Percentiles rank a stretch among this genome's conserved stretches.
Conservation (phyloP, 2,113 vertebrate genomes). For the Urocolius indicus region DNA sequence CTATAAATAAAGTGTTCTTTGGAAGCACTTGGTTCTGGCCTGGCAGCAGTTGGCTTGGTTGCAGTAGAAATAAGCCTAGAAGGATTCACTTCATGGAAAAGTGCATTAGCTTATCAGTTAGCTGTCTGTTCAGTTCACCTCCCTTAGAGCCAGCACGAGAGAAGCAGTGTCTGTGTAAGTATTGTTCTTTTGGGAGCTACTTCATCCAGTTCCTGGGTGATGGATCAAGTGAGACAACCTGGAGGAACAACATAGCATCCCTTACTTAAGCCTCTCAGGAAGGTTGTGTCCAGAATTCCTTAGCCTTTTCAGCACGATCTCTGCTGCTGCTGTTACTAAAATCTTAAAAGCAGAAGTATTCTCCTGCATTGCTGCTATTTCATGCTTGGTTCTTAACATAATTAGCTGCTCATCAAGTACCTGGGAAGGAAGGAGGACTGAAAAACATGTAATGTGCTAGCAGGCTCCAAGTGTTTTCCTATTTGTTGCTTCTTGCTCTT, state of each 20-base stretch:
- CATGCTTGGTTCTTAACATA: not conserved
- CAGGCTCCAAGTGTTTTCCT: not conserved
- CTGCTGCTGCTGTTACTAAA: not conserved
- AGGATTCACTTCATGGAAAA: not conserved
- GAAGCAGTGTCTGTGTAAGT: not conserved
- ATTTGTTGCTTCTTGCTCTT: not conserved
- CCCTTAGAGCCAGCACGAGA: not conserved
- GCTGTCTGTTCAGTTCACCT: not conserved
- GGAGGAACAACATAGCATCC: not conserved
- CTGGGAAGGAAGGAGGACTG: not conserved
- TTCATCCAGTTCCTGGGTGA: not conserved
- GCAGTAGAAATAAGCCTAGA: not conserved
- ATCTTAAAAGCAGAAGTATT: not conserved
- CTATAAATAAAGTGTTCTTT: slow-evolving; percentile 6
- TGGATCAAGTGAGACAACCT: not conserved
- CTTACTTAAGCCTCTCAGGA: not conserved
- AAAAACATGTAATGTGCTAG: not conserved
- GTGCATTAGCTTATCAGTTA: not conserved
- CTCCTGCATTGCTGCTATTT: not conserved
- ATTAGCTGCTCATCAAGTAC: not conserved
- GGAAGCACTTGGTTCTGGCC: not conserved
- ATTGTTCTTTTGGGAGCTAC: not conserved
- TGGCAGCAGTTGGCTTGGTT: not conserved
- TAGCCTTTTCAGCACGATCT: not conserved
- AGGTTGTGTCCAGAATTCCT: not conserved